Evolutionary conservation across 2,888 invertebrate species (phyloP), one percentile per base, ranked within the genome.

Genomic region (Drosophila mettleri): DNA sequence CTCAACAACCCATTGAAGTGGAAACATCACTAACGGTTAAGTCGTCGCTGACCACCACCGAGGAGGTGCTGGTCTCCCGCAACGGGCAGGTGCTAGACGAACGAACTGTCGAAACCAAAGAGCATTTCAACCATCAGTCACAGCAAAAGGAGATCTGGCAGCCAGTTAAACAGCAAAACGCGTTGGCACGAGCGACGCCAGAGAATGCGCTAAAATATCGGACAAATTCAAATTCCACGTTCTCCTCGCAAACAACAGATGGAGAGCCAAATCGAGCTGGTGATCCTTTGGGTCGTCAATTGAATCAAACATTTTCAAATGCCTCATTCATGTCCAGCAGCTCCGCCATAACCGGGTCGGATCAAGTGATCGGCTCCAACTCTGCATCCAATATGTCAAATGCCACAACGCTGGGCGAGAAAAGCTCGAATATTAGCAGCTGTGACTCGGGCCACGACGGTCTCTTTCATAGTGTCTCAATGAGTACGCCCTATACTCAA

Each of bases 1-100:
- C 94, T 62, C 94, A 94, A 85, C 94, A 95, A 41, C 95, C 95
- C 18, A 95, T 95, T 2, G 94, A 95, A 74, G 92, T 95, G 78
- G 95, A 95, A 91, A 95, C 95, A 39, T 95, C 95, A 52, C 91
- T 95, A 74, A 95, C 95, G 80, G 95, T 95, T 3, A 95, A 95
- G 88, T 95, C 95, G 20, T 95, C 95, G 49, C 94, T 95, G 48
- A 94, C 95, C 39, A 95, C 95, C 64, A 95, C 94, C 71, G 95
- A 95, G 88, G 95, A 95, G 89, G 94, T 95, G 70, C 94, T 94
- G 0, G 95, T 95, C 29, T 94, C 94, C 1, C 93, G 94, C 27
- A 94, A 94, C 65, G 95, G 95, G 2, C 93, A 93, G 78, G 93
- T 95, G 62, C 93, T 95, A n/a, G 95, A 95, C 90, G 95, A 95